Evolutionary conservation across 2,113 vertebrate species (phyloP).

Genomic region (Arvicanthis niloticus): DNA sequence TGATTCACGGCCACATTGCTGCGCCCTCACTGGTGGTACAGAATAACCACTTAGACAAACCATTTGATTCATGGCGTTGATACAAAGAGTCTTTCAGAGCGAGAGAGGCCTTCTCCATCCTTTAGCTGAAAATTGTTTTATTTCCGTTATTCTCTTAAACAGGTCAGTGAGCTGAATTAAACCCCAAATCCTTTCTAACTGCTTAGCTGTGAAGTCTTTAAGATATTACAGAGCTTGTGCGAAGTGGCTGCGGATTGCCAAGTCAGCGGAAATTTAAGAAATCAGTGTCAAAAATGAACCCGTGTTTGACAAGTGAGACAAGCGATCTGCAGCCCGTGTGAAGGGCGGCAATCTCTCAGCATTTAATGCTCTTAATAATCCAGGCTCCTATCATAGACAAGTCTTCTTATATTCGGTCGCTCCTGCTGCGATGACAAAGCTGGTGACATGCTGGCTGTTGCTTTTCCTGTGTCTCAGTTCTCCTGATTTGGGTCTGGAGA

Average conservation of each 20-base stretch:
- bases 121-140: conserved; percentile 83
- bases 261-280: conserved; percentile 85
- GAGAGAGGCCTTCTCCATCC: conserved; percentile 70
- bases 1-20: conserved; percentile 84
- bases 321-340: conserved; percentile 77
- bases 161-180: conserved; percentile 83
- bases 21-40: conserved; percentile 81
- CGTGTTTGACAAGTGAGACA: conserved; percentile 84
- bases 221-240: conserved; percentile 83
- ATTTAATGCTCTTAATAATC: conserved; percentile 75
- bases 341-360: conserved; percentile 68
- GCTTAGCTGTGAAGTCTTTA: conserved; percentile 84
- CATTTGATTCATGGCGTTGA: conserved; percentile 83
- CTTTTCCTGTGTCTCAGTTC: neutral
- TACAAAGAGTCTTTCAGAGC: conserved; percentile 86
- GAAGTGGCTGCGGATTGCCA: conserved; percentile 81
- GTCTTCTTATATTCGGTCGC: conserved; percentile 55
- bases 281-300: conserved; percentile 80
- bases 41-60: conserved; percentile 80
- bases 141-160: conserved; percentile 83
- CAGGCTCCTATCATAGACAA: conserved; percentile 74
- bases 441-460: conserved; percentile 38
- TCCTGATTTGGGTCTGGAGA: neutral
- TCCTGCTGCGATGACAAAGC: conserved; percentile 61
- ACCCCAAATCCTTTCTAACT: conserved; percentile 82